Evolutionary conservation across 2,888 invertebrate species (phyloP), one percentile per base, ranked within the genome.

Genomic region (Xanthorhoe designata): DNA sequence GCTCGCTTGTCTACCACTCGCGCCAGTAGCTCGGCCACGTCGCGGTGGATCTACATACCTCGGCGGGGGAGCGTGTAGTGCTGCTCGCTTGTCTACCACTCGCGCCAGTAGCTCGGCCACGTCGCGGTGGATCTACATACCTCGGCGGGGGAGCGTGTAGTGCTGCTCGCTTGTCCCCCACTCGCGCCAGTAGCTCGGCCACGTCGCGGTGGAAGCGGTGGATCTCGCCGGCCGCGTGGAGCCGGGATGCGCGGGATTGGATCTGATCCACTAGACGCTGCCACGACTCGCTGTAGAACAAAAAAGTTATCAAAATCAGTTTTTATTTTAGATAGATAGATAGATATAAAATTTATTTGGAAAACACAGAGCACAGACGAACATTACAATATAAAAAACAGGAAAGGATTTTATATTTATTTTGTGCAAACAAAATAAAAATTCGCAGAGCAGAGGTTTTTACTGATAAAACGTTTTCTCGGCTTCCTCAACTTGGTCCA

Each of bases 171-270:
- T 98, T 98, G 85, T 98, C 98, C 0, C 80, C 97, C 49, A 98
- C 98, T 24, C 99, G 94, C 49, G 97, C 96, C 8, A 98, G 88
- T 1, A 98, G 97, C 82, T 99, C 99, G 19, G 97, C 97, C 0
- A 97, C 98, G 89, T 99, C 99, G 61, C 99, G 96, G 91, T 99
- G 99, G 95, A 99, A 99, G 62, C 98, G 95, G 89, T 99, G 99
- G 74, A 99, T 98, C 92, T 99, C 98, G 9, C 98, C 99, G 0
- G 99, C 99, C 0, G 98, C 99, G 82, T 96, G 96, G 47, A 99
- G 93, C 50, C 98, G 96, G 69, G 97, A 96, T 72, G 98, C 98
- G 13, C 99, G 95, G 56, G 97, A 96, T 76, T 97, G 96, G 66
- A 99, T 96, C 82, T 98, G 96, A 58, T 97, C 97, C 57, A 98